A percentile compares a stretch with the other conserved stretches of the same genome.
Conservation (phyloP, 2,797 vertebrate genomes). For the Tangara arthus region DNA sequence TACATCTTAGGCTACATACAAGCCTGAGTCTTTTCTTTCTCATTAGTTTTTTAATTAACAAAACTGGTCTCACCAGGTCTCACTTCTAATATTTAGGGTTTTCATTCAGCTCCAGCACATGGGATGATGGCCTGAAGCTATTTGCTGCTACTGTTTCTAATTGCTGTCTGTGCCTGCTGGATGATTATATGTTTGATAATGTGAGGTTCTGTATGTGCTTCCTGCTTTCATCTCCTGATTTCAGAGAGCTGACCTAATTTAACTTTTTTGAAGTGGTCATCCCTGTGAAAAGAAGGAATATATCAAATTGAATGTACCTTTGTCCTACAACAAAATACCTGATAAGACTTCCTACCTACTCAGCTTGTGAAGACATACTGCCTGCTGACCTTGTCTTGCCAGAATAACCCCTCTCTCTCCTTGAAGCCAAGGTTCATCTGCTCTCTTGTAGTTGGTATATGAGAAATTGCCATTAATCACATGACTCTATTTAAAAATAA, state of each 20-base stretch:
- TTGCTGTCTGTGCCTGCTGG: background rate
- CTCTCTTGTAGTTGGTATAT: background rate
- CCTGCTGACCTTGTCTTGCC: background rate
- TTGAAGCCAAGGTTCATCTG: background rate
- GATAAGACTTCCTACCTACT: background rate
- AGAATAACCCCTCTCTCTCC: background rate
- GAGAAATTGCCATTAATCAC: background rate
- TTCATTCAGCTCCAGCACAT: background rate
- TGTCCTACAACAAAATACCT: background rate
- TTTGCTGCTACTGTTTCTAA: background rate
- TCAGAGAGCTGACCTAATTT: background rate
- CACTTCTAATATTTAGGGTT: background rate
- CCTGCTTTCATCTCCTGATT: constrained; percentile 4
- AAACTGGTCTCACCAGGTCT: background rate
- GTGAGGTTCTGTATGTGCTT: background rate
- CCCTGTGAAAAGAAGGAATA: background rate
- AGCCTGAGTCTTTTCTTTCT: background rate
- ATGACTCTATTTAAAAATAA: background rate
- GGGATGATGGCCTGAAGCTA: background rate
- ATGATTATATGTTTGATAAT: background rate
- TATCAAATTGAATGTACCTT: background rate
- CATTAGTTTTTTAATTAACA: background rate
- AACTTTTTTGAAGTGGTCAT: background rate
- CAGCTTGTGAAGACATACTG: background rate
- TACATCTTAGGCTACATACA: background rate